Percentiles rank a stretch among this genome's conserved stretches.
These are phyloP conservation scores for Porites australiensis DNA, from an alignment of 64 coral and sea anemone species.

Conservation along the genomic window DNA sequence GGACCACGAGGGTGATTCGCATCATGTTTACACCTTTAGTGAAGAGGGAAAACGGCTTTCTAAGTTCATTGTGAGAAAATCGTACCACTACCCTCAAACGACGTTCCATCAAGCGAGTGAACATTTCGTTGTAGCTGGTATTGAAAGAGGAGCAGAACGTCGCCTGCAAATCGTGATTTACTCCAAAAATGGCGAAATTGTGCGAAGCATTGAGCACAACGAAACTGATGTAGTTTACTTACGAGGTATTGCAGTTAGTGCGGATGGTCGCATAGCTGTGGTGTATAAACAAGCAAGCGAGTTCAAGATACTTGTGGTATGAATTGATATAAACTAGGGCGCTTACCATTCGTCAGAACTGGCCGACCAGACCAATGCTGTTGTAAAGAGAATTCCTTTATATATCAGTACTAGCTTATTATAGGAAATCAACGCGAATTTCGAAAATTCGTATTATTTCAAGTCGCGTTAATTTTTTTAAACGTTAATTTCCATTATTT, in stretches of 20 bases:
- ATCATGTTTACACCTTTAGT: slow-evolving; percentile 33
- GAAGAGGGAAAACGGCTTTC: not conserved
- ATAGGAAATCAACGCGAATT: too few relatives aligned
- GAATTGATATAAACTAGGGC: not conserved
- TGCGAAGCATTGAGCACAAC: not conserved
- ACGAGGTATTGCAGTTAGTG: slow-evolving; percentile 25
- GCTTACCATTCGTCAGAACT: too few relatives aligned
- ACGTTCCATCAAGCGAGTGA: slow-evolving; percentile 24
- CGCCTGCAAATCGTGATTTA: slow-evolving; percentile 3
- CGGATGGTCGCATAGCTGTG: slow-evolving; percentile 28
- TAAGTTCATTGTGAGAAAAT: slow-evolving; percentile 9
- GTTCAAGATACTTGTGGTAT: not conserved
- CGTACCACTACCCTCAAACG: not conserved
- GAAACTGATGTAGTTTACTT: not conserved
- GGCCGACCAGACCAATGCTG: too few relatives aligned
- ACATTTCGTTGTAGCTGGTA: slow-evolving; percentile 32
- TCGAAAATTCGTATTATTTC: too few relatives aligned
- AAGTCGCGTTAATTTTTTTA: too few relatives aligned
- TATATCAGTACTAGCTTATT: too few relatives aligned
- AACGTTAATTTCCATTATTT: too few relatives aligned
- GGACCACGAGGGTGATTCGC: not conserved
- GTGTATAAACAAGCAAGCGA: not conserved
- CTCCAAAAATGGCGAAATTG: slow-evolving; percentile 32
- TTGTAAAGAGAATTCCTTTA: too few relatives aligned
- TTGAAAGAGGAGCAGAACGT: not conserved